Conservation (phyloP, 2,113 vertebrate genomes). For the Chloropsis hardwickii region DNA sequence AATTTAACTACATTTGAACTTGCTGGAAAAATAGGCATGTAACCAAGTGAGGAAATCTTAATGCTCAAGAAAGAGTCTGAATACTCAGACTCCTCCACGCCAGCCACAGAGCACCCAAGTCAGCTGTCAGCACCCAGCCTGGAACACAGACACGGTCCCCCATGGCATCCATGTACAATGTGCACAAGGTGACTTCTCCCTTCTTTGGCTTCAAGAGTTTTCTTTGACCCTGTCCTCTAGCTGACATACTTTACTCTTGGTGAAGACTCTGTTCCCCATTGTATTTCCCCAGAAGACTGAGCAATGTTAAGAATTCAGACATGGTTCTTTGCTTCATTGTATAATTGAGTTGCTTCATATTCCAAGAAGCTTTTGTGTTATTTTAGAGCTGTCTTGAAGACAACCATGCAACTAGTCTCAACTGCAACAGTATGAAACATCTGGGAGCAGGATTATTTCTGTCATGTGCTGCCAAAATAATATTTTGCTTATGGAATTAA, state of each 20-base stretch:
- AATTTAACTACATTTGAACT: neutral
- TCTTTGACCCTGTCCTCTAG: neutral
- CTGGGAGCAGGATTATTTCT: conserved; percentile 55
- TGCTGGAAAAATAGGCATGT: neutral
- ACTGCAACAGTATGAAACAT: conserved; percentile 22
- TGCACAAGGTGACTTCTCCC: neutral
- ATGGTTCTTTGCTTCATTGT: neutral
- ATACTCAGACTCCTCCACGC: neutral
- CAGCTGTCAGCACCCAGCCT: neutral
- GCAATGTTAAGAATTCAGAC: neutral
- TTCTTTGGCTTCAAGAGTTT: neutral
- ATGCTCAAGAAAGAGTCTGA: neutral
- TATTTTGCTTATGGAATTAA: conserved; percentile 65
- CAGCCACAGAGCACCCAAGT: too few species aligned
- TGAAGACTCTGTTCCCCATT: neutral
- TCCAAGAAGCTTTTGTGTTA: neutral
- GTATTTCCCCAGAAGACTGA: neutral
- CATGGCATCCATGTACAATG: fast-evolving
- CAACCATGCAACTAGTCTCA: neutral
- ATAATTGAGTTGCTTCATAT: neutral
- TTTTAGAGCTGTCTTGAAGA: conserved; percentile 26
- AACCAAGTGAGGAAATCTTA: neutral
- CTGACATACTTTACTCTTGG: neutral
- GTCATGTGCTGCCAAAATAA: conserved; percentile 52
- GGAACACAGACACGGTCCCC: fast-evolving